Evolutionary conservation across 1,140 invertebrate genomes (phyloP).

Genomic region (Drosophila murphyi): DNA sequence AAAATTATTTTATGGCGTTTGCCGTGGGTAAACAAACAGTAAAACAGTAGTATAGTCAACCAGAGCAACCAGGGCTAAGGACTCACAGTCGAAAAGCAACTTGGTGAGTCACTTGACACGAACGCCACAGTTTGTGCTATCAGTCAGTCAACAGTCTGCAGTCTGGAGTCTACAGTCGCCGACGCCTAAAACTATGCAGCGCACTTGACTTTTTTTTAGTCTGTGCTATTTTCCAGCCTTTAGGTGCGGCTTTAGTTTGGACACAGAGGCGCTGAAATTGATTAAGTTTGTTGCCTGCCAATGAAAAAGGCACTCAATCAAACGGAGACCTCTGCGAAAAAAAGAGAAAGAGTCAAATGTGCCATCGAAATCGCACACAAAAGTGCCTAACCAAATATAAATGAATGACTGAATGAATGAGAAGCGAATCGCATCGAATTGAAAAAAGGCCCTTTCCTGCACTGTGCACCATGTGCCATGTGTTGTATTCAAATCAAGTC

Average conservation of each 20-base stretch:
- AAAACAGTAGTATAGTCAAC: slow-evolving; percentile 11
- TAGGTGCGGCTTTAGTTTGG: slow-evolving; percentile 76
- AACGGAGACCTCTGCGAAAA: slow-evolving; percentile 24
- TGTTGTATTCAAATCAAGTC: slow-evolving; percentile 51
- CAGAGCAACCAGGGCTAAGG: slow-evolving; percentile 6
- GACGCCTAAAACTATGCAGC: slow-evolving; percentile 40
- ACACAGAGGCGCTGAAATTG: slow-evolving; percentile 75
- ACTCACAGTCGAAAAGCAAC: slow-evolving; percentile 39
- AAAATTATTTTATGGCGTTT: slow-evolving; percentile 57
- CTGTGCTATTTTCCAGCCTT: slow-evolving; percentile 71
- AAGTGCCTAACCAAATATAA: slow-evolving; percentile 40
- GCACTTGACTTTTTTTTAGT: neutral
- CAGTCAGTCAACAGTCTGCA: slow-evolving; percentile 26
- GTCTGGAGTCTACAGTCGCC: slow-evolving; percentile 6
- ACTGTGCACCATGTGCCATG: neutral
- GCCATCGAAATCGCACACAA: slow-evolving; percentile 32
- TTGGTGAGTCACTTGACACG: slow-evolving; percentile 48
- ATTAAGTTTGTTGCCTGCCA: slow-evolving; percentile 79
- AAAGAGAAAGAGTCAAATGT: neutral
- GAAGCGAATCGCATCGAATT: slow-evolving; percentile 17
- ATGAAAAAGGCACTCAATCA: slow-evolving; percentile 76
- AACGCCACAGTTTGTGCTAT: slow-evolving; percentile 25
- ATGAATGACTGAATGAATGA: slow-evolving; percentile 42
- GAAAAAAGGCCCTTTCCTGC: slow-evolving; percentile 4
- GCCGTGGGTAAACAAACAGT: slow-evolving; percentile 40